These are phyloP conservation scores for Atta cephalotes DNA, from an alignment of 1,140 invertebrate genomes.

Conservation along the genomic window DNA sequence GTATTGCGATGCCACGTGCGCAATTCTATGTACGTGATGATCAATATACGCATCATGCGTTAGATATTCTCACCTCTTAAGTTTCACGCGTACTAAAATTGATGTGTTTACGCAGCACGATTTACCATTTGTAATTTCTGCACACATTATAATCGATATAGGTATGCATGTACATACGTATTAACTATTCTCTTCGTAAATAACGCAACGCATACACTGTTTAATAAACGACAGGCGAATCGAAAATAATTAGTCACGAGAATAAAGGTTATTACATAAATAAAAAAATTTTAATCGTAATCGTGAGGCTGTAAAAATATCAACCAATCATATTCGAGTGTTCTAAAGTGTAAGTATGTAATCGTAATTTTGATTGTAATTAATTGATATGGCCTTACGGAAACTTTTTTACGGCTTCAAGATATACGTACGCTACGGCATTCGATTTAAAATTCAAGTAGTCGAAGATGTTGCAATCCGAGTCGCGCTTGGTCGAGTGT, in stretches of 20 bases:
- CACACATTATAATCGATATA: constrained; percentile 9
- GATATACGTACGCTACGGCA: not conserved
- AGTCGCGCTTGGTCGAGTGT: constrained; percentile 68
- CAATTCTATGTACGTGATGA: constrained; percentile 29
- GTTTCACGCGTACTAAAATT: constrained; percentile 39
- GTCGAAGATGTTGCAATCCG: constrained; percentile 66
- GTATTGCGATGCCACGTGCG: constrained; percentile 30
- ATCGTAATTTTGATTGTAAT: no score
- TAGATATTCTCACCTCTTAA: not conserved
- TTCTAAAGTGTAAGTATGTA: no score
- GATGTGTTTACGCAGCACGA: constrained; percentile 16
- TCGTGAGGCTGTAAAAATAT: no score
- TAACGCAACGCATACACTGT: constrained; percentile 3
- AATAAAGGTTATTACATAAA: not conserved
- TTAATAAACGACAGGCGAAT: constrained; percentile 33
- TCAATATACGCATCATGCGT: constrained; percentile 30
- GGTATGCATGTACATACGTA: not conserved
- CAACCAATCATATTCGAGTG: no score
- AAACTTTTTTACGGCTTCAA: not conserved
- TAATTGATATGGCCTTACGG: no score
- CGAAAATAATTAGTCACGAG: constrained; percentile 46
- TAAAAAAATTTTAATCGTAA: no score
- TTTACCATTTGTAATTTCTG: constrained; percentile 32
- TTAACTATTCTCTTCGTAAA: constrained; percentile 11
- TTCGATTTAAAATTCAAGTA: constrained; percentile 44